Evolutionary conservation across 2,888 invertebrate species (phyloP).

Genomic region (Patella pellucida): DNA sequence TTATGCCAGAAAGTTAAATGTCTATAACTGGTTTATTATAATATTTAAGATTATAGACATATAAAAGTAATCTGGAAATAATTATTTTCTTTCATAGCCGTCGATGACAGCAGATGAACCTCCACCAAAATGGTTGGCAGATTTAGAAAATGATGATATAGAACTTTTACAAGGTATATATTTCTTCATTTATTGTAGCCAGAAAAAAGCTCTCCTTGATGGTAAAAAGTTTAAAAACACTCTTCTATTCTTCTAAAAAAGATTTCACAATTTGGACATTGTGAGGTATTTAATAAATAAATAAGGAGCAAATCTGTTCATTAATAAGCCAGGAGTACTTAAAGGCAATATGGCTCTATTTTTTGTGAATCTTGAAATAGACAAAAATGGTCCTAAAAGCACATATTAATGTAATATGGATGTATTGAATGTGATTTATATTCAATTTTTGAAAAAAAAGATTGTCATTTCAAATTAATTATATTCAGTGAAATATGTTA

Average conservation of each 20-base stretch:
- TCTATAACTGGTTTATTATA: too few relatives aligned
- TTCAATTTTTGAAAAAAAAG: too few relatives aligned
- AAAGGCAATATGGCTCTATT: too few relatives aligned
- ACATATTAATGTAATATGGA: too few relatives aligned
- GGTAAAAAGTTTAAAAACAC: background rate
- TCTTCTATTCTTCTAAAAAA: background rate
- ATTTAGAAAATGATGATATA: slow-evolving; percentile 71
- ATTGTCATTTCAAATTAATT: too few relatives aligned
- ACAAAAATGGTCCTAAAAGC: too few relatives aligned
- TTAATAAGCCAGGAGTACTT: too few relatives aligned
- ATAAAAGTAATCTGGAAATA: background rate
- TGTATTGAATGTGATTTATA: too few relatives aligned
- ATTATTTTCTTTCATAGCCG: slow-evolving; percentile 29
- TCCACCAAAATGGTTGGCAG: slow-evolving; percentile 68
- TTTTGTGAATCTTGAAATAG: too few relatives aligned
- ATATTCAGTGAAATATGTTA: too few relatives aligned
- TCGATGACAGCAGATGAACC: slow-evolving; percentile 40
- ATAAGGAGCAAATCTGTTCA: too few relatives aligned
- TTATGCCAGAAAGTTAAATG: too few relatives aligned
- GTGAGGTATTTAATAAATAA: background rate
- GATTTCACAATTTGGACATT: background rate
- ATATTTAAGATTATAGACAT: background rate
- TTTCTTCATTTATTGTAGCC: background rate
- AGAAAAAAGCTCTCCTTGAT: background rate
- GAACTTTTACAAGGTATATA: slow-evolving; percentile 70